Base-by-base conservation (phyloP, 2,797 vertebrate genomes). In the Hemitrygon akajei region DNA sequence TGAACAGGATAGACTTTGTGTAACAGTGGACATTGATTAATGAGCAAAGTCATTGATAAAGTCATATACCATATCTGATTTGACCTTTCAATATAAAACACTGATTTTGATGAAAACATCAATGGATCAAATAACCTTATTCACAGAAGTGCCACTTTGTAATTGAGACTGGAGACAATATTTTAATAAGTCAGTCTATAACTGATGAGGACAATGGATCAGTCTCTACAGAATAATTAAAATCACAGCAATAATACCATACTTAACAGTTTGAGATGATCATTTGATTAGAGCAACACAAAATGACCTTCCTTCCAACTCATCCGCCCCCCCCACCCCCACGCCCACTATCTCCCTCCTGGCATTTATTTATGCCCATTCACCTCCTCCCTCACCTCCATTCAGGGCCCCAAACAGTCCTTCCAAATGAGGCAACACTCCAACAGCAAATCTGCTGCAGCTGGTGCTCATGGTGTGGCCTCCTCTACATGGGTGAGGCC, bases 71-170 rank as follows among this genome's bases (percentile, higher is more conserved):
- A 94, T 20, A 0, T 94, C 94, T 94, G 93, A 93, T 79, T 91
- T 93, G 95, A 96, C 96, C 95, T 96, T 96, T 96, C 95, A 94
- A 94, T 95, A 79, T 95, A 95, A 95, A 95, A 94, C 94, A 93
- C 66, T 71, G 47, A 63, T 93, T 47, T 95, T 94, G 93, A 79
- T 94, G 93, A 94, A 94, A 95, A 94, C n/a, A 94, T 94, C 95
- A 95, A 95, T 93, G 94, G 94, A 94, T 94, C 92, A 94, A 95
- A 95, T 94, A 94, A 94, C 94, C 94, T 94, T 94, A 93, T 94
- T 93, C 93, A 81, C 71, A 94, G 47, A 0, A 0, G 81, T 94
- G 93, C 94, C 94, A 94, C 9, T 11, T 30, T 80, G 94, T 94
- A 95, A 94, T 94, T 94, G 93, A 94, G 75, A 91, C 75, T 40